phyloP scores from a whole-genome alignment of 2,113 vertebrate species.

The Zingel zingel region DNA sequence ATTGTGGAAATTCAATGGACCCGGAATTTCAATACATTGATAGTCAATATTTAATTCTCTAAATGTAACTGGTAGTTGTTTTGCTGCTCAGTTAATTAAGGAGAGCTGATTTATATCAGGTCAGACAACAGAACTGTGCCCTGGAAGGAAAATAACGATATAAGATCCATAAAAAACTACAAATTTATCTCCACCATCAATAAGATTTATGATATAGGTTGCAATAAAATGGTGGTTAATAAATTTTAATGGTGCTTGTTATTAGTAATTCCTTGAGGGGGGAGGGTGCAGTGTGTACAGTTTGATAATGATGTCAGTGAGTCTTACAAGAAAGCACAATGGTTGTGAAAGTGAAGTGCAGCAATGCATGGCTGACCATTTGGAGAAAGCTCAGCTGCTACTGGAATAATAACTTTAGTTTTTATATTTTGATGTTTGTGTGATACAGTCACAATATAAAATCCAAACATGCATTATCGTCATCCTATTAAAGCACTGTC shows the following conservation, averaged over 20 bases:
- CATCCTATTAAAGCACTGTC: conserved; percentile 14
- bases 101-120: conserved; percentile 69
- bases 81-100: conserved; percentile 62
- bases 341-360: conserved; percentile 27
- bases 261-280: conserved; percentile 83
- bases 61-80: conserved; percentile 75
- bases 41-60: conserved; percentile 78
- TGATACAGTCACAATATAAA: background rate
- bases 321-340: conserved; percentile 41
- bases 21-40: conserved; percentile 50
- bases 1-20: conserved; percentile 30
- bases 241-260: conserved; percentile 93
- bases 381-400: background rate
- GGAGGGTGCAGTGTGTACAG: conserved; percentile 37
- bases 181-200: conserved; percentile 86
- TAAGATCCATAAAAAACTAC: conserved; percentile 89
- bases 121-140: conserved; percentile 51
- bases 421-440: background rate
- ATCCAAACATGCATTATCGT: conserved; percentile 4
- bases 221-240: conserved; percentile 92
- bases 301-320: conserved; percentile 54
- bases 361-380: conserved; percentile 27
- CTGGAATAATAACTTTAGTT: background rate
- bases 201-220: conserved; percentile 87
- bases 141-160: conserved; percentile 77